Evolutionary conservation across 2,113 vertebrate species (phyloP), one percentile per base, ranked within the genome.

Genomic region (Hucho hucho): DNA sequence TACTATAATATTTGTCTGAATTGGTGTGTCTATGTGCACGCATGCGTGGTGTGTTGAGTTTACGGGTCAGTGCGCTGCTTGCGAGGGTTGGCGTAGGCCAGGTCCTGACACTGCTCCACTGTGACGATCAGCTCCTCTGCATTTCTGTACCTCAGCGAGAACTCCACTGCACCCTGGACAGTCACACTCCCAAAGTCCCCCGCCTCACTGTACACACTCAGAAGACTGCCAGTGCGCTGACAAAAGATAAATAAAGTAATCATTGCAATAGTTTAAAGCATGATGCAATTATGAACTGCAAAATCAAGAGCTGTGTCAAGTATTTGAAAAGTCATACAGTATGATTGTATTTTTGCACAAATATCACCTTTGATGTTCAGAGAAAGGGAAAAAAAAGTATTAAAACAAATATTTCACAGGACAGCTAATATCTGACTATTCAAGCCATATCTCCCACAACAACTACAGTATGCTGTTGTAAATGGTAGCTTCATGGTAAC

Each of bases 141-240:
- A 4, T 78, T 79, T 37, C 83, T 85, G 81, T 85, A 88, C 67
- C 76, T 78, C 64, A 89, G 65, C 3, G 79, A 77, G 20, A 89
- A 89, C 79, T 88, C 84, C 67, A 88, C 81, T 20, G 82, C 81
- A 4, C 88, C 88, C 63, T 80, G 86, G 43, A 88, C 80, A 9
- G 46, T 3, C 56, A 89, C 76, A 24, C 81, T 79, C 28, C 88
- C 86, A 70, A 82, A 88, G 46, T 89, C 88, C 11, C 88, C 88
- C 1, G 88, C 86, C 9, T 89, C 81, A 6, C 88, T 89, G 88
- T 89, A 89, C 14, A 89, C 76, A n/a, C 88, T 89, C 78, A 85
- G 28, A 72, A 85, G 28, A 74, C 88, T 89, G 14, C 79, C 78
- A 12, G 79, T 85, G 26, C 75, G 81, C 88, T 89, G 43, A 25